Evolutionary conservation across 2,888 invertebrate genomes (phyloP).

Genomic region (Autographa pulchrina): DNA sequence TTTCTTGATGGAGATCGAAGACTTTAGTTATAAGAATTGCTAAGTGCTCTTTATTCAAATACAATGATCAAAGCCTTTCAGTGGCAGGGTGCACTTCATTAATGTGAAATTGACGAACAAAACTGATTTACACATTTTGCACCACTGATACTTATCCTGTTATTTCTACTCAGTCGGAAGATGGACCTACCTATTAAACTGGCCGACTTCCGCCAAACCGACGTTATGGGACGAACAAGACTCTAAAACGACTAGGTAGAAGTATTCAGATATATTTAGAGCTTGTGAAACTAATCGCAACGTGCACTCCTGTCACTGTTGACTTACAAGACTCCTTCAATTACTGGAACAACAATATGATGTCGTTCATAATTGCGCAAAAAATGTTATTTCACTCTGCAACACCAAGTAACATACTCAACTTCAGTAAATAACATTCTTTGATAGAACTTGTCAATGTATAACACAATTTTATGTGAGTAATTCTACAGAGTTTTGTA

Average conservation of each 20-base stretch:
- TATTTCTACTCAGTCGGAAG: constrained; percentile 37
- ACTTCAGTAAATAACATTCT: background rate
- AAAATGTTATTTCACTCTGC: background rate
- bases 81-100: background rate
- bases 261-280: constrained; percentile 11
- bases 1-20: too few species aligned
- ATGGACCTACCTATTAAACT: constrained; percentile 6
- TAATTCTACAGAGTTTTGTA: background rate
- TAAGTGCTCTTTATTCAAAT: background rate
- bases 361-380: constrained; percentile 2
- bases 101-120: background rate
- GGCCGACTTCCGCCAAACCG: background rate
- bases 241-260: constrained; percentile 28
- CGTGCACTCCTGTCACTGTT: constrained; percentile 7
- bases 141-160: constrained; percentile 9
- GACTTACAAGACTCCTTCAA: background rate
- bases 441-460: background rate
- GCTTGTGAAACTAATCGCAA: constrained; percentile 7
- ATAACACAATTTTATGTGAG: background rate
- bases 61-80: background rate
- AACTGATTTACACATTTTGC: background rate
- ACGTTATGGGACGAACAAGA: background rate
- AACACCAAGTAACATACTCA: constrained; percentile 6
- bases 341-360: constrained; percentile 1
- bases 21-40: too few species aligned